phyloP scores from a whole-genome alignment of 2,797 vertebrate species.

The Channallabes apus region DNA sequence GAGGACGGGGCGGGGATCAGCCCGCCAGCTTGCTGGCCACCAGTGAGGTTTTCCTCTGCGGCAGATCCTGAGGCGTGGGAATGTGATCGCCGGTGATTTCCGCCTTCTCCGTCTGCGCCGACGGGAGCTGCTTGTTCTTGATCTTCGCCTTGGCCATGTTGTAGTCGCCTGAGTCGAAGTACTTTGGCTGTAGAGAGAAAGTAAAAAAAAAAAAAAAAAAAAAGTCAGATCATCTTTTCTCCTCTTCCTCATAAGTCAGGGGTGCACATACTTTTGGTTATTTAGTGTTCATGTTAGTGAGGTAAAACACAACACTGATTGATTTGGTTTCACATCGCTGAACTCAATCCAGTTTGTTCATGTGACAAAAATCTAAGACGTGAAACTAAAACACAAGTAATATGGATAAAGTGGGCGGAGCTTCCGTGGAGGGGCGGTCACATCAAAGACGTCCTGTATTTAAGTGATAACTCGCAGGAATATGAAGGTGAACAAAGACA shows the following conservation, averaged over 20 bases:
- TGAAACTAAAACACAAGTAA: background rate
- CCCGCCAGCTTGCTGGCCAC: conserved; percentile 98
- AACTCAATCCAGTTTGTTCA: background rate
- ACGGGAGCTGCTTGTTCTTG: conserved; percentile 95
- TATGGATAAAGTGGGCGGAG: background rate
- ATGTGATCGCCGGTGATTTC: conserved; percentile 99
- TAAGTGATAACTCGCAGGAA: background rate
- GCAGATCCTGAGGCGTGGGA: conserved; percentile 97
- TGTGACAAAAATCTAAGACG: background rate
- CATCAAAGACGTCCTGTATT: background rate
- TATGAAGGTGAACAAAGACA: background rate
- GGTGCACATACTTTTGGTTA: background rate
- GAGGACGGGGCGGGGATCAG: conserved; percentile 77
- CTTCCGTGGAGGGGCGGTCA: background rate
- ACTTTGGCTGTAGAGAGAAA: conserved; percentile 86
- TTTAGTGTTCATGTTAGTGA: background rate
- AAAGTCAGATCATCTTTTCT: too few species aligned
- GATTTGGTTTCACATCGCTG: background rate
- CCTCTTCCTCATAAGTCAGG: background rate
- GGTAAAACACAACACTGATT: background rate
- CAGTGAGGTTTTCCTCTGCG: conserved; percentile 96
- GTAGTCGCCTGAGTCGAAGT: conserved; percentile 99
- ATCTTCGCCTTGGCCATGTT: conserved; percentile 99
- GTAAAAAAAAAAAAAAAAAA: background rate
- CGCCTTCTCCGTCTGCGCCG: conserved; percentile 90